A percentile compares a stretch with the other conserved stretches of the same genome.
Evolutionary conservation across 37 sponge, comb jelly and placozoan species (phyloP).

Genomic region (Beroe ovata): DNA sequence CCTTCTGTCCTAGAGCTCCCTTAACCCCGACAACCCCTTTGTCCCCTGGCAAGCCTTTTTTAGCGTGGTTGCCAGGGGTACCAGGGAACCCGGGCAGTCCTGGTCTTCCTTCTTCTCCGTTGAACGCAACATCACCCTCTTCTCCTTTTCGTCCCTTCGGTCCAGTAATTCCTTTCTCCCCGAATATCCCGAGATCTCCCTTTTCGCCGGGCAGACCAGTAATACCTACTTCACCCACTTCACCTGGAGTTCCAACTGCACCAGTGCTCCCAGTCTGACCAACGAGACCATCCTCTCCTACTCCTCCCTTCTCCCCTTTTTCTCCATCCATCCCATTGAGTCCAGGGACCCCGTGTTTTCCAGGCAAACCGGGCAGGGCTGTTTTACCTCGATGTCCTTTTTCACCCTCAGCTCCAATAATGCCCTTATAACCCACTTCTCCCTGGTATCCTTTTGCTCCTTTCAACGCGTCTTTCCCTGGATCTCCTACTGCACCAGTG

Average conservation of each 20-base stretch:
- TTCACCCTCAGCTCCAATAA: conserved; percentile 29
- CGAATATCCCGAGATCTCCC: conserved; percentile 27
- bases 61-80: background rate
- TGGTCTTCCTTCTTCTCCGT: background rate
- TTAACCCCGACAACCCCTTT: background rate
- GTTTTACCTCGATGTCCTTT: conserved; percentile 31
- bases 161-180: conserved; percentile 20
- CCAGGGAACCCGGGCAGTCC: conserved; percentile 24
- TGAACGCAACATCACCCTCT: background rate
- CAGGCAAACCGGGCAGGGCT: conserved; percentile 51
- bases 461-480: conserved; percentile 35
- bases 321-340: conserved; percentile 2
- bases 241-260: background rate
- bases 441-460: conserved; percentile 56
- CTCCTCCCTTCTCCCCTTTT: conserved; percentile 26
- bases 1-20: conserved; percentile 1
- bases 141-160: conserved; percentile 23
- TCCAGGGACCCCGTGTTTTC: conserved; percentile 14
- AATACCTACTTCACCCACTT: conserved; percentile 45
- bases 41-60: background rate
- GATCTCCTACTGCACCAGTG: conserved; percentile 14
- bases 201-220: conserved; percentile 24
- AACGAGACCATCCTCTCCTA: conserved; percentile 31
- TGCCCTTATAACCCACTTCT: conserved; percentile 42
- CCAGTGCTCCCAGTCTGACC: conserved; percentile 2